Base-by-base conservation (phyloP, 2,888 invertebrate genomes). In the Fragum fragum region DNA sequence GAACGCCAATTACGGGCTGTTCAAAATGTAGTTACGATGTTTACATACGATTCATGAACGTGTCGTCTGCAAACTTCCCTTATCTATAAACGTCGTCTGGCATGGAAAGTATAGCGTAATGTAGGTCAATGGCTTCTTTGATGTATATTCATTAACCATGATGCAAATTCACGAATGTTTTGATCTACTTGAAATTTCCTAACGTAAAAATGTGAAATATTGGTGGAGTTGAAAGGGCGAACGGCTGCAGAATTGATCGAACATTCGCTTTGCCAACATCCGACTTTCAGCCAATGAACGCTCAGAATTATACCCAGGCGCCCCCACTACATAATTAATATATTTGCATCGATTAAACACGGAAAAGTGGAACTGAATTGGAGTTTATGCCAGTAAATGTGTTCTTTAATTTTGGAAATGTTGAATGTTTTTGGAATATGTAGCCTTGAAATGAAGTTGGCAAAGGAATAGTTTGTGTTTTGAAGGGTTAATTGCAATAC, bases 271-370 rank as follows among this genome's bases (percentile, higher is more conserved):
- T 76, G 74, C 76, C 76, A 76, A 79, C 57, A 53, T 69, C 53
- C 42, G 7, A 32, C 2, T 57, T 59, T 57, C 76, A 57, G 39
- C 53, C 63, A 76, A 76, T 69, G 69, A 69, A 76, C 39, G 69
- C 57, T 68, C 14, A 55, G 76, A 29, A 76, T 76, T 76, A 59
- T 42, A 66, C 76, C 69, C 76, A 76, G 76, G 69, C 57, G 61
- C 70, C 79, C 73, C 39, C 42, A 55, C 71, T 26, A 76, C 73
- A 83, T 79, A 79, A 83, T 83, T 83, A 83, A 83, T 83, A 83
- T 76, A 85, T 85, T 83, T 83, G 85, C 85, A 85, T 85, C 82
- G 73, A 85, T 85, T 85, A 82, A 63, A 63, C 66, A 32, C 79
- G 83, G 55, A 68, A 59, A 53, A 18, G 53, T 14, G 63, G 68